phyloP scores from a whole-genome alignment of 2,113 vertebrate species.

The Oryctolagus cuniculus region mOryCun1.1 NC_091438.1:66665001-66665500 shows the following conservation, averaged over 20 bases:
- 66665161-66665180: not conserved
- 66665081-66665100: no score
- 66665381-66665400: not conserved
- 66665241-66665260: not conserved
- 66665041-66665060: not conserved
- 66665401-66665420: not conserved
- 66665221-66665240: not conserved
- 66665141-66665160: not conserved
- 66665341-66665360: not conserved
- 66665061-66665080: fast-evolving
- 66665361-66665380: not conserved
- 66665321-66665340: not conserved
- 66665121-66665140: constrained; percentile 24
- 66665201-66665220: not conserved
- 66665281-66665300: not conserved
- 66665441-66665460: not conserved
- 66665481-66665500: not conserved
- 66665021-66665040: not conserved
- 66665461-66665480: not conserved
- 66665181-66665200: not conserved
- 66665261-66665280: not conserved
- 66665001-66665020: not conserved
- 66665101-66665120: no score
- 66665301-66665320: not conserved
- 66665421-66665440: no score